Conservation (phyloP, 2,113 vertebrate species). For the Clarias gariepinus region DNA sequence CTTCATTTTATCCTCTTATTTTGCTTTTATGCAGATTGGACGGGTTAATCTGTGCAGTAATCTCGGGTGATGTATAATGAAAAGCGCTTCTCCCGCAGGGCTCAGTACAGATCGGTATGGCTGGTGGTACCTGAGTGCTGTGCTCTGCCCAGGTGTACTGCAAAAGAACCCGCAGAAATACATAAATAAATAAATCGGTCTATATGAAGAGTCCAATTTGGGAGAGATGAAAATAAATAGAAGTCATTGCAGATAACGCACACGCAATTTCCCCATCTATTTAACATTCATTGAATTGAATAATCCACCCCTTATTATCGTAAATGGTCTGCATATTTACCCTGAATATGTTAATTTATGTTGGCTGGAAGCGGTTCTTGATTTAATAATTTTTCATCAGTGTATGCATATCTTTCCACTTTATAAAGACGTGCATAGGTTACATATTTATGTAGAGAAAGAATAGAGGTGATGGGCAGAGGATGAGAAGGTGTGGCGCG, state of each 20-base stretch:
- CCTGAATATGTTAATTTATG: conserved; percentile 99
- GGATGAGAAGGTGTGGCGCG: conserved; percentile 64
- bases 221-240: conserved; percentile 93
- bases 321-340: conserved; percentile 99
- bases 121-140: conserved; percentile 9
- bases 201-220: conserved; percentile 92
- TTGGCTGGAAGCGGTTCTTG: conserved; percentile 91
- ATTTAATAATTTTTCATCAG: conserved; percentile 80
- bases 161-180: conserved; percentile 14
- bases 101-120: not conserved
- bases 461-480: conserved; percentile 59
- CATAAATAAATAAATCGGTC: conserved; percentile 16
- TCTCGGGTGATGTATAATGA: conserved; percentile 48
- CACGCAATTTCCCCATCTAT: conserved; percentile 86
- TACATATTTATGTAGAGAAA: conserved; percentile 53
- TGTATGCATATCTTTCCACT: conserved; percentile 68
- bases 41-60: conserved; percentile 40
- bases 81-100: conserved; percentile 48
- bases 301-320: conserved; percentile 99
- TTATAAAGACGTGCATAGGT: conserved; percentile 47
- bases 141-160: conserved; percentile 12
- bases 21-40: conserved; percentile 37
- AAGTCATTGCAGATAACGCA: conserved; percentile 89
- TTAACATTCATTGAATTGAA: conserved; percentile 99
- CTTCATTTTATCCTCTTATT: conserved; percentile 37